phyloP scores from a whole-genome alignment of 1,140 invertebrate species.

The Procambarus clarkii region DNA sequence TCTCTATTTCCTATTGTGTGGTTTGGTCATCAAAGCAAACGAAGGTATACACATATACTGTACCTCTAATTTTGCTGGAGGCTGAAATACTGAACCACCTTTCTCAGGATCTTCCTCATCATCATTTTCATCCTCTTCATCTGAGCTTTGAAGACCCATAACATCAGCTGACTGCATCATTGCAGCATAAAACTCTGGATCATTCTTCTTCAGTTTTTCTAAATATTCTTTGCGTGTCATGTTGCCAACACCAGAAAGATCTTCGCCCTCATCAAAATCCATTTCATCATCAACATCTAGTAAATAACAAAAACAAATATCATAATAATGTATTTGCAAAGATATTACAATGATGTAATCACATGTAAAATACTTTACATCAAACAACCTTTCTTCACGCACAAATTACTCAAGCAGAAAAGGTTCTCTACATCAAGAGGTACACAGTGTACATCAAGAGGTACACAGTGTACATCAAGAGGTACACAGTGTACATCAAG shows the following conservation, averaged over 20 bases:
- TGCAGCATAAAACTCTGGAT: constrained; percentile 39
- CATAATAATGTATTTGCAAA: too few relatives aligned
- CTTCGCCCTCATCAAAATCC: constrained; percentile 47
- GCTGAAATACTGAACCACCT: constrained; percentile 33
- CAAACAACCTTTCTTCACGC: too few relatives aligned
- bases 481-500: too few relatives aligned
- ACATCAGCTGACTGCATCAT: constrained; percentile 57
- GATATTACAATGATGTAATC: not conserved
- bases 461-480: too few relatives aligned
- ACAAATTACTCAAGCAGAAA: too few relatives aligned
- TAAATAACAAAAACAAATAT: not conserved
- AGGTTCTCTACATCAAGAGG: too few relatives aligned
- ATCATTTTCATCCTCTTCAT: constrained; percentile 37
- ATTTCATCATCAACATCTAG: constrained; percentile 6
- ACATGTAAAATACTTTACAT: too few relatives aligned
- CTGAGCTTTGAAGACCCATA: constrained; percentile 46
- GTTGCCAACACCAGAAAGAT: constrained; percentile 17
- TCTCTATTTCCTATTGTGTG: too few relatives aligned
- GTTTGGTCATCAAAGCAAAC: too few relatives aligned
- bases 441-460: too few relatives aligned
- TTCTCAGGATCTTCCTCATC: not conserved
- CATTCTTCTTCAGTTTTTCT: constrained; percentile 50
- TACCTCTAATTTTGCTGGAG: constrained; percentile 33
- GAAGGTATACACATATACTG: too few relatives aligned
- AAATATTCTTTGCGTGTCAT: constrained; percentile 54